Percentiles rank a stretch among this genome's conserved stretches.
Evolutionary conservation across 2,113 vertebrate genomes (phyloP).

Genomic region (Silurus asotus): DNA sequence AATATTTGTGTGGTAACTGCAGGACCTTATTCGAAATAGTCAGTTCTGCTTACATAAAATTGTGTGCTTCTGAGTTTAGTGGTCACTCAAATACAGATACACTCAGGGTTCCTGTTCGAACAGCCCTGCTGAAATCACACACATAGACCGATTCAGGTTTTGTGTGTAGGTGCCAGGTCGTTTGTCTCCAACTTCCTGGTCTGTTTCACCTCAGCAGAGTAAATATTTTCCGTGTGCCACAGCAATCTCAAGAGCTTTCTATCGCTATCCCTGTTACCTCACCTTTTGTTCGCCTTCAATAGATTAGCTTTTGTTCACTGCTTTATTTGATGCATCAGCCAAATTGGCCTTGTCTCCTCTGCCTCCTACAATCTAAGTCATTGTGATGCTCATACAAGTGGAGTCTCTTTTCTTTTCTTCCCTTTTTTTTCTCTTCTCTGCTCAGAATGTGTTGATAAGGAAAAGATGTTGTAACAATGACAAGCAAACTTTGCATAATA

Average conservation of each 20-base stretch:
- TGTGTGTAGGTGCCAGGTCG: slow-evolving; percentile 9
- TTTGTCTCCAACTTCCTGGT: slow-evolving; percentile 18
- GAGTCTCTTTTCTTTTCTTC: neutral
- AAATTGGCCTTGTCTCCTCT: neutral
- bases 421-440: neutral
- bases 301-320: neutral
- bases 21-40: neutral
- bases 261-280: neutral
- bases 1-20: neutral
- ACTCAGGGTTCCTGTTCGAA: neutral
- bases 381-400: neutral
- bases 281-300: slow-evolving; percentile 5
- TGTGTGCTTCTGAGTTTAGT: neutral
- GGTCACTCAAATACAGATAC: neutral
- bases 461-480: neutral
- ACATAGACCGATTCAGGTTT: slow-evolving; percentile 5
- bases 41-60: neutral
- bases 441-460: neutral
- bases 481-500: neutral
- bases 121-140: slow-evolving; percentile 11
- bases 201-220: neutral
- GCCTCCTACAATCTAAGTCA: neutral
- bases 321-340: neutral
- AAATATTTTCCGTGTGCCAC: slow-evolving; percentile 8
- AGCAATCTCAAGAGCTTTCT: slow-evolving; percentile 1